Evolutionary conservation across 2,113 vertebrate genomes (phyloP), one percentile per base, ranked within the genome.

Genomic region (Coptodon rendalli): DNA sequence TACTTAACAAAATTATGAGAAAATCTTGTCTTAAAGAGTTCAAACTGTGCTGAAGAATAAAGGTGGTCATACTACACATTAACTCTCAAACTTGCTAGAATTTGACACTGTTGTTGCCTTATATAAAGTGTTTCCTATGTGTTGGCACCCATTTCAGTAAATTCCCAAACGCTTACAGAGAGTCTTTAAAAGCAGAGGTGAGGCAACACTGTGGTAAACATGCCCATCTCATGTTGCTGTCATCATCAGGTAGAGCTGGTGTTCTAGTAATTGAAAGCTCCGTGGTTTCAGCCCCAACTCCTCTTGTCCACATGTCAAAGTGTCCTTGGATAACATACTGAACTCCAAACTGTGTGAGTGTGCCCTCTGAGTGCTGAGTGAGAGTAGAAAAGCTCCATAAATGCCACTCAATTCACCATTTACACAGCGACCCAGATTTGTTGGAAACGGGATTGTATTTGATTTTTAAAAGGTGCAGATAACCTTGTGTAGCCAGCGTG

Each of bases 401-500:
- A 78, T 52, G 6, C 27, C 45, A n/a, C 45, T 13, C 6, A 50
- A 6, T 78, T 78, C 45, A 31, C 45, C 73, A 78, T 78, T 50
- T 78, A 78, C 24, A 78, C 17, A 52, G 27, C 10, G 16, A 31
- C 73, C 40, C 45, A 78, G 45, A 78, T 78, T 78, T 52, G 27
- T 52, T 78, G 71, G 27, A 78, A 78, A 78, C 24, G 0, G 43
- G 43, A 19, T 8, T 78, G 45, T 1, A 19, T 52, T 78, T 78
- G 16, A 50, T 78, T 76, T 78, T 50, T 78, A 50, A 78, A 52
- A 52, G 24, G 73, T 5, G 14, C 73, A 31, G 24, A 78, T 31
- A 78, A 78, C 45, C 43, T 50, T 12, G 50, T 57, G 24, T 22
- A 4, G 45, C 83, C 76, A 31, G 81, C 61, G 63, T 84, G 73